Conservation (phyloP, 1,140 invertebrate genomes). For the Coptotermes formosanus region DNA sequence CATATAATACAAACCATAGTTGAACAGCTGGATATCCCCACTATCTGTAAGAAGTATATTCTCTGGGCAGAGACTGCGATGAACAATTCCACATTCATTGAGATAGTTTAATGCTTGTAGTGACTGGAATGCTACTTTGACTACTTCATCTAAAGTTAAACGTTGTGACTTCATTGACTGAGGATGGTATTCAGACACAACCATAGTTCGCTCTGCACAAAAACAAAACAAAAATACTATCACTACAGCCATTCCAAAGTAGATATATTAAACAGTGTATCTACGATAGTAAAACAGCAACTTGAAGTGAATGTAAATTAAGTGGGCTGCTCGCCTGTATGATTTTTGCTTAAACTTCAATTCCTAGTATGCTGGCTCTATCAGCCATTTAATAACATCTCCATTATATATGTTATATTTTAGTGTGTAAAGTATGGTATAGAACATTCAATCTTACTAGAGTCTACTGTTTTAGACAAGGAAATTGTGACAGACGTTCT, state of each 20-base stretch:
- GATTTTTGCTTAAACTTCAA: no score
- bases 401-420: no score
- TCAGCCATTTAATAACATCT: no score
- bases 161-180: conserved; percentile 53
- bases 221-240: conserved; percentile 42
- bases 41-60: conserved; percentile 78
- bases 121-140: conserved; percentile 66
- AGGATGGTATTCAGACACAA: conserved; percentile 85
- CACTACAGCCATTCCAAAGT: conserved; percentile 36
- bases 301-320: neutral
- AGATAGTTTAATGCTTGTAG: conserved; percentile 72
- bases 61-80: conserved; percentile 76
- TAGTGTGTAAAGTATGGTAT: no score
- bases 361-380: no score
- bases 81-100: conserved; percentile 70
- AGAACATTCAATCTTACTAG: no score
- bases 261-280: neutral
- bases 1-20: conserved; percentile 92
- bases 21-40: conserved; percentile 79
- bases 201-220: conserved; percentile 78
- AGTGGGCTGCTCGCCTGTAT: no score
- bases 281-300: conserved; percentile 1
- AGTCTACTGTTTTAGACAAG: no score
- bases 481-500: no score
- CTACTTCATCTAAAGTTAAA: conserved; percentile 53